Evolutionary conservation across 2,888 invertebrate species (phyloP).

Genomic region (Eupelmus urozonus): DNA sequence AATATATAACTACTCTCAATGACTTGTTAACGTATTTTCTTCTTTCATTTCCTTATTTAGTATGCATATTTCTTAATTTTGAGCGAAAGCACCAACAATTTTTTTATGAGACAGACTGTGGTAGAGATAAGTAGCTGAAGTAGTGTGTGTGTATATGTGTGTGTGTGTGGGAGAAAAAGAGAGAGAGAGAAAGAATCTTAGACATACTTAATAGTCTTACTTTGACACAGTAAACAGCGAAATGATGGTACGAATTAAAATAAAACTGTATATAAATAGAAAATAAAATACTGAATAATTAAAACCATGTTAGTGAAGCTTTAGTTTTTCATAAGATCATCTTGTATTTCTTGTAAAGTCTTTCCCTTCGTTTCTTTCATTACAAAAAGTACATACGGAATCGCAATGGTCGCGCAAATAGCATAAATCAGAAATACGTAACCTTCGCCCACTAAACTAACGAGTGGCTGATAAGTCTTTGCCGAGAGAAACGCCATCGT

Average conservation of each 20-base stretch:
- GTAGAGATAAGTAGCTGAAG: not conserved
- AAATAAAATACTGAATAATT: too few relatives aligned
- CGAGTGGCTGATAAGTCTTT: constrained; percentile 67
- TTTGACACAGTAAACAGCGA: too few relatives aligned
- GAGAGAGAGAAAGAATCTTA: too few relatives aligned
- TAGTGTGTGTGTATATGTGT: too few relatives aligned
- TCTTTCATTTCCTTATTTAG: not conserved
- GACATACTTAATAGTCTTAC: too few relatives aligned
- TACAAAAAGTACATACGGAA: constrained; percentile 50
- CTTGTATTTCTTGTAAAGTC: constrained; percentile 63
- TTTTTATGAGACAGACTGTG: not conserved
- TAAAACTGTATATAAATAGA: too few relatives aligned
- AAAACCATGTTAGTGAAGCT: not conserved
- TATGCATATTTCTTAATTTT: not conserved
- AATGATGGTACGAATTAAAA: too few relatives aligned
- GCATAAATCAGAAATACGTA: constrained; percentile 68
- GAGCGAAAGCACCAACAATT: too few relatives aligned
- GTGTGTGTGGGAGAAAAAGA: too few relatives aligned
- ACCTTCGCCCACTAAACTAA: constrained; percentile 62
- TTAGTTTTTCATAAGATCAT: constrained; percentile 24
- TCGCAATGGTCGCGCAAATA: constrained; percentile 54
- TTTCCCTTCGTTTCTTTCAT: constrained; percentile 71
- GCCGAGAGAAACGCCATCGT: constrained; percentile 66
- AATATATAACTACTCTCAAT: too few relatives aligned
- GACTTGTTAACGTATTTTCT: too few relatives aligned